Evolutionary conservation across 2,888 invertebrate genomes (phyloP).

Genomic region (Dicyrtomina minuta): DNA sequence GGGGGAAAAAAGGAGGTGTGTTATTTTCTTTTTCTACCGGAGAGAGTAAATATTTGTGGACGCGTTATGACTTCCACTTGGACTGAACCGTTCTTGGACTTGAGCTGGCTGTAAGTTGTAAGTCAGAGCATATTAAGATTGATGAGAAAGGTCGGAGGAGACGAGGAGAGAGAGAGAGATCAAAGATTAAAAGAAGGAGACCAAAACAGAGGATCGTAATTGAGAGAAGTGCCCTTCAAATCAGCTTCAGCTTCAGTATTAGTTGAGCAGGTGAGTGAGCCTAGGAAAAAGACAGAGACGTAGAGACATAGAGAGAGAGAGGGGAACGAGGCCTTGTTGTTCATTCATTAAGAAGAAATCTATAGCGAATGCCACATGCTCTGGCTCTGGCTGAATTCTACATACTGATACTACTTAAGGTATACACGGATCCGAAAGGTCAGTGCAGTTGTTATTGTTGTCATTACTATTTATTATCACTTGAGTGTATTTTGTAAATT

Average conservation of each 20-base stretch:
- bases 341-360: not conserved
- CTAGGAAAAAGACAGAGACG: not conserved
- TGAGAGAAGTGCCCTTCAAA: conserved; percentile 16
- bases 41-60: conserved; percentile 4
- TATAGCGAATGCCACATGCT: not conserved
- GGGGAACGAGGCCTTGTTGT: not conserved
- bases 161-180: not conserved
- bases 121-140: too few relatives aligned
- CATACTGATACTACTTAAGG: not conserved
- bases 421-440: not conserved
- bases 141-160: not conserved
- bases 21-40: conserved; percentile 1
- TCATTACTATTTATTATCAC: too few relatives aligned
- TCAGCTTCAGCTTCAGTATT: not conserved
- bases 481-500: not conserved
- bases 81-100: not conserved
- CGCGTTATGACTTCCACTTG: too few relatives aligned
- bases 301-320: too few relatives aligned
- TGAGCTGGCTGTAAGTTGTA: too few relatives aligned
- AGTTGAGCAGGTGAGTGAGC: not conserved
- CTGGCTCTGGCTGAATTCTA: too few relatives aligned
- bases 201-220: not conserved
- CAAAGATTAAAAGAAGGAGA: conserved; percentile 9
- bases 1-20: conserved; percentile 2
- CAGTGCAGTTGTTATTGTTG: conserved; percentile 7